Percentiles rank a stretch among this genome's conserved stretches.
phyloP scores from a whole-genome alignment of 2,113 vertebrate genomes.

The Takifugu bimaculatus region DNA sequence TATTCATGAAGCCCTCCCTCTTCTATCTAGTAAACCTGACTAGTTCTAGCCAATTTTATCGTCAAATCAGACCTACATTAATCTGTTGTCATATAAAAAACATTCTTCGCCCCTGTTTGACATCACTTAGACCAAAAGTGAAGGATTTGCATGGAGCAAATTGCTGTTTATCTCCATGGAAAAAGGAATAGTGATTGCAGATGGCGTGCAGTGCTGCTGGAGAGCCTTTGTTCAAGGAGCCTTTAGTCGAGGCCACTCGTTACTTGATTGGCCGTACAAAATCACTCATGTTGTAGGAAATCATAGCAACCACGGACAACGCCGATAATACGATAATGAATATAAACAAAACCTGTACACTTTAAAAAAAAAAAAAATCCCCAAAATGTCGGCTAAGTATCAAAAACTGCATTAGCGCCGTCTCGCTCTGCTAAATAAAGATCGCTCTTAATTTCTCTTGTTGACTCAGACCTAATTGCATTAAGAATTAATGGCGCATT shows the following conservation, averaged over 20 bases:
- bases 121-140: conserved; percentile 32
- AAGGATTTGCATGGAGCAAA: conserved; percentile 38
- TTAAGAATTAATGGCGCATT: conserved; percentile 94
- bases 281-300: conserved; percentile 10
- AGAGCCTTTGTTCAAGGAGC: conserved; percentile 42
- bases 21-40: too few species aligned
- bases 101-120: conserved; percentile 2
- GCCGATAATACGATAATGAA: neutral
- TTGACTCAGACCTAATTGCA: conserved; percentile 89
- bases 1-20: too few species aligned
- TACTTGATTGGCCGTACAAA: conserved; percentile 44
- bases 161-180: conserved; percentile 47
- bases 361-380: conserved; percentile 29
- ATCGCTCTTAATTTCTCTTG: conserved; percentile 90
- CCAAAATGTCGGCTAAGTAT: too few species aligned
- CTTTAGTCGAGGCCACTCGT: conserved; percentile 34
- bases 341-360: conserved; percentile 3
- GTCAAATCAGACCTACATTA: neutral
- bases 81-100: conserved; percentile 16
- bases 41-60: neutral
- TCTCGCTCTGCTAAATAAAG: conserved; percentile 87
- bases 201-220: conserved; percentile 41
- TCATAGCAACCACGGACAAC: conserved; percentile 8
- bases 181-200: conserved; percentile 59
- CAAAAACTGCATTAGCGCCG: too few species aligned